Evolutionary conservation across 1,140 invertebrate species (phyloP).

Genomic region (Lordiphosa clarofinis): DNA sequence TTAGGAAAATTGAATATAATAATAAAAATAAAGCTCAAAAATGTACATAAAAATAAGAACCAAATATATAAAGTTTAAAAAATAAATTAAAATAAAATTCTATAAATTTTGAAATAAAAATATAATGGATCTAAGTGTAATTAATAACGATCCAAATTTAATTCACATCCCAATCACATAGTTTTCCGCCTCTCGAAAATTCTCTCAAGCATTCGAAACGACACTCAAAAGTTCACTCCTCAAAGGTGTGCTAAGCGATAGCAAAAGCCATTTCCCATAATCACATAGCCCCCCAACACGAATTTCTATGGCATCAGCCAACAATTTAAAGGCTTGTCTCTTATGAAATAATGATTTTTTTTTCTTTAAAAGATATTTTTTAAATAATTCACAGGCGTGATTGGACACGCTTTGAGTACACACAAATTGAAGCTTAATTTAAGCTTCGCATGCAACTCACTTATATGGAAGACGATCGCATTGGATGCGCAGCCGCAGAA

Average conservation of each 20-base stretch:
- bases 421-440: constrained; percentile 21
- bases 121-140: too few species aligned
- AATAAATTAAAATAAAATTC: too few species aligned
- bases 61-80: too few species aligned
- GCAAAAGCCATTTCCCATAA: constrained; percentile 56
- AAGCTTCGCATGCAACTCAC: constrained; percentile 21
- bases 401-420: constrained; percentile 44
- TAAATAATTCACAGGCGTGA: constrained; percentile 61
- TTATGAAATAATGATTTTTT: constrained; percentile 35
- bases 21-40: too few species aligned
- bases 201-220: constrained; percentile 41
- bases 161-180: constrained; percentile 3
- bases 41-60: too few species aligned
- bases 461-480: constrained; percentile 23
- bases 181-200: constrained; percentile 27
- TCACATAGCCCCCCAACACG: constrained; percentile 39
- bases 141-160: background rate
- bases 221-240: constrained; percentile 45
- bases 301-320: constrained; percentile 56
- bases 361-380: constrained; percentile 33
- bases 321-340: constrained; percentile 59
- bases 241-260: constrained; percentile 50
- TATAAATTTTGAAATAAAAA: too few species aligned
- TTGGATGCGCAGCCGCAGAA: constrained; percentile 7
- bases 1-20: too few species aligned